A percentile compares a stretch with the other conserved stretches of the same genome.
Conservation (phyloP, 2,113 vertebrate genomes). For the Pelusios castaneus region DNA sequence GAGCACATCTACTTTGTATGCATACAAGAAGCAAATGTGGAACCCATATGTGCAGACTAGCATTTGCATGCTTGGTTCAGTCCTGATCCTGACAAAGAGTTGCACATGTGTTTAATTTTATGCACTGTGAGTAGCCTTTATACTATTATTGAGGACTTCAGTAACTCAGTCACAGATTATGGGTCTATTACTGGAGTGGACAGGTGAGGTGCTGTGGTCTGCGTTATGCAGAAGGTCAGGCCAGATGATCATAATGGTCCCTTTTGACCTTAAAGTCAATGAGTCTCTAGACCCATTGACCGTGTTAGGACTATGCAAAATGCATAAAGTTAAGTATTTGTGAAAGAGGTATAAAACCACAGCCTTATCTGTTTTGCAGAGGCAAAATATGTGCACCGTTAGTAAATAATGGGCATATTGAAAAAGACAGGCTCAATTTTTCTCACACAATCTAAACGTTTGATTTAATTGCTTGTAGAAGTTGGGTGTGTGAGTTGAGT, state of each 20-base stretch:
- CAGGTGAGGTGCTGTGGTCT: too few relatives aligned
- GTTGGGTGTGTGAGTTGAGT: neutral
- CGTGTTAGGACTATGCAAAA: neutral
- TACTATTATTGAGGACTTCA: too few relatives aligned
- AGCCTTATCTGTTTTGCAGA: neutral
- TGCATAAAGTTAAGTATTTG: neutral
- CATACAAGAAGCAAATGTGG: neutral
- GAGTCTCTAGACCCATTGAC: neutral
- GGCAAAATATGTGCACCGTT: neutral
- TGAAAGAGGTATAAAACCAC: neutral
- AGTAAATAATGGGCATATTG: rapidly evolving
- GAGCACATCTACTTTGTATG: rapidly evolving
- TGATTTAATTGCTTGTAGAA: neutral
- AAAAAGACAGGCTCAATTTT: neutral
- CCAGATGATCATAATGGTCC: too few relatives aligned
- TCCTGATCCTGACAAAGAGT: neutral
- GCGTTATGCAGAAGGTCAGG: too few relatives aligned
- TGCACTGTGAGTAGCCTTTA: neutral
- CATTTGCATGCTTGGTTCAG: rapidly evolving
- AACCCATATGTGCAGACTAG: neutral
- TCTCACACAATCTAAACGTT: neutral
- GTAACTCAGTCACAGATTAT: too few relatives aligned
- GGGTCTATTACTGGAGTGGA: too few relatives aligned
- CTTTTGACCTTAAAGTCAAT: too few relatives aligned
- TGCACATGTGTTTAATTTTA: neutral